Conservation (phyloP, 2,797 vertebrate species). For the Amphiprion clarkii region DNA sequence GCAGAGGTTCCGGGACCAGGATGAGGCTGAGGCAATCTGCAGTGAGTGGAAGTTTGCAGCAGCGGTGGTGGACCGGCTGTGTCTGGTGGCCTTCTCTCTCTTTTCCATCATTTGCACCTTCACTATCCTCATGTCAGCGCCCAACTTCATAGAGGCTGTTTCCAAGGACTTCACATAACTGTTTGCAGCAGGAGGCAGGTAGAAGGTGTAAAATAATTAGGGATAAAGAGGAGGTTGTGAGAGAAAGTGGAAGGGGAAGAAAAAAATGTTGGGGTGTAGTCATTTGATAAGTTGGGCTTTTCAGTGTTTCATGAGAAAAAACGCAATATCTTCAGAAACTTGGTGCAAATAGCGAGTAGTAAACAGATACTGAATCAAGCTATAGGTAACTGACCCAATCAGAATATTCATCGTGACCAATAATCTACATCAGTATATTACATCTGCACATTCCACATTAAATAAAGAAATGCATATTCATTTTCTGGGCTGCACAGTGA, state of each 20-base stretch:
- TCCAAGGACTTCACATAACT: constrained; percentile 93
- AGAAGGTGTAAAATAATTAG: neutral
- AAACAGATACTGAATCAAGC: constrained; percentile 5
- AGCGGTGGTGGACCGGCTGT: constrained; percentile 92
- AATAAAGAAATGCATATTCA: neutral
- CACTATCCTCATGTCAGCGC: constrained; percentile 94
- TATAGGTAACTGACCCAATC: neutral
- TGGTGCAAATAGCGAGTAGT: constrained; percentile 5
- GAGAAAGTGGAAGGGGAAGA: constrained; percentile 1
- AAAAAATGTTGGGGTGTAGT: neutral
- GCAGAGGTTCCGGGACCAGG: constrained; percentile 90
- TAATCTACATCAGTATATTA: neutral
- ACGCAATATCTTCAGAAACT: constrained; percentile 13
- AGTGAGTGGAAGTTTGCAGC: constrained; percentile 96
- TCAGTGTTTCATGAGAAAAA: constrained; percentile 22
- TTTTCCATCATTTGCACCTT: constrained; percentile 95
- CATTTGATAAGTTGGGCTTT: constrained; percentile 5
- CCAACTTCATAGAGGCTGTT: constrained; percentile 94
- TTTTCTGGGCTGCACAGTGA: neutral
- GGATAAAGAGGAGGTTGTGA: constrained; percentile 3
- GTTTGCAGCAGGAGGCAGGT: constrained; percentile 14
- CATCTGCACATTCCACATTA: constrained; percentile 12
- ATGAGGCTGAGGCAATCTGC: constrained; percentile 90
- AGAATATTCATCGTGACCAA: neutral
- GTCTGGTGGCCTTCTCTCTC: constrained; percentile 93